Evolutionary conservation across 1,140 invertebrate species (phyloP).

Genomic region (Paracyclopina nana): DNA sequence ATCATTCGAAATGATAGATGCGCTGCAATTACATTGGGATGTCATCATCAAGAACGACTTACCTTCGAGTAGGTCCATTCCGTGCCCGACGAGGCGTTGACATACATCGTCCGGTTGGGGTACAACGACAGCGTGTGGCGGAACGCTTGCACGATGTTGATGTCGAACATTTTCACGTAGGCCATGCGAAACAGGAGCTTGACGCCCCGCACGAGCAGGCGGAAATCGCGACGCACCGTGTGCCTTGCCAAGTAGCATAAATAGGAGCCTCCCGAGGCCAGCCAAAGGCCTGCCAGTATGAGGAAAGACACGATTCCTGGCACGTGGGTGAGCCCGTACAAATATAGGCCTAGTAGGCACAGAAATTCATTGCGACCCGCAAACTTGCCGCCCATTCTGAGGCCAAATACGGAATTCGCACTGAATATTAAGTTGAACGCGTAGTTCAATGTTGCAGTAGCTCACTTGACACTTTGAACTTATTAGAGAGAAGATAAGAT

Average conservation of each 20-base stretch:
- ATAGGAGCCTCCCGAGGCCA: background rate
- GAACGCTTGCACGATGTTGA: background rate
- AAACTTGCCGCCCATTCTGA: too few relatives aligned
- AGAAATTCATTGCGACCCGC: too few relatives aligned
- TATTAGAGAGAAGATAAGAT: too few relatives aligned
- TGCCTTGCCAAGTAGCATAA: background rate
- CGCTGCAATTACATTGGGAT: background rate
- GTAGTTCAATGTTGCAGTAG: too few relatives aligned
- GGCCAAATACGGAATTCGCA: too few relatives aligned
- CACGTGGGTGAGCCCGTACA: too few relatives aligned
- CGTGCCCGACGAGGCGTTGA: background rate
- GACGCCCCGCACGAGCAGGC: background rate
- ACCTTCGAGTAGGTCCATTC: background rate
- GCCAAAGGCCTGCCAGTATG: background rate
- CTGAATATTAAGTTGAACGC: too few relatives aligned
- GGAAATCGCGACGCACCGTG: background rate
- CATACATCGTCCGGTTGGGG: background rate
- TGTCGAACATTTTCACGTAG: background rate
- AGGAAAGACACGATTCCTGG: too few relatives aligned
- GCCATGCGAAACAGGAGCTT: background rate
- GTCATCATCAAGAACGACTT: too few relatives aligned
- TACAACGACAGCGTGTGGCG: background rate
- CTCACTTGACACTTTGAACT: too few relatives aligned
- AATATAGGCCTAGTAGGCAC: too few relatives aligned
- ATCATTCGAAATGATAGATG: too few relatives aligned